These are phyloP conservation scores for Noctua comes DNA, from an alignment of 2,888 invertebrate species.

Conservation along the genomic window DNA sequence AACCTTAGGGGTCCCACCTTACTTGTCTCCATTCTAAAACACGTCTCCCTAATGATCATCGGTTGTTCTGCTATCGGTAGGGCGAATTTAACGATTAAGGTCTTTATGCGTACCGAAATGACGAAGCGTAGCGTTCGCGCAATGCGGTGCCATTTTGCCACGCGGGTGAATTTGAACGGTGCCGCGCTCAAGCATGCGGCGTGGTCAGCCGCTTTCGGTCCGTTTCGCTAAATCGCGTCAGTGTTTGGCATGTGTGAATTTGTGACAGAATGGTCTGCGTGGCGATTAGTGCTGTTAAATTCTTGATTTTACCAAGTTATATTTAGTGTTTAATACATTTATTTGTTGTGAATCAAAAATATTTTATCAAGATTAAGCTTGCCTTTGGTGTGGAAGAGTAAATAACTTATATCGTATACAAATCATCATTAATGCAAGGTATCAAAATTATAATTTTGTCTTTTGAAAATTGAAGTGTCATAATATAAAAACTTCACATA, in stretches of 20 bases:
- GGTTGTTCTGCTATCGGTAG: background rate
- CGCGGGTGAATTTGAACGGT: constrained; percentile 27
- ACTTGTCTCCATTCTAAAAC: background rate
- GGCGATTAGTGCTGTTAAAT: background rate
- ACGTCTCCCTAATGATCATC: background rate
- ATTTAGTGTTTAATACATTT: background rate
- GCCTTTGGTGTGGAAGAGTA: background rate
- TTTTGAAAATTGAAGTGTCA: background rate
- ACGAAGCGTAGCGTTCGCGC: background rate
- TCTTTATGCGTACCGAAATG: constrained; percentile 2
- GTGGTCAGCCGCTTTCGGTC: constrained; percentile 25
- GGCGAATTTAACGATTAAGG: background rate
- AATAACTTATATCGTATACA: background rate
- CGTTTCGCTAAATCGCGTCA: constrained; percentile 40
- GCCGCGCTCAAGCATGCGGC: constrained; percentile 30
- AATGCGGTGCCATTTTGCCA: constrained; percentile 25
- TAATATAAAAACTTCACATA: background rate
- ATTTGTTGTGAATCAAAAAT: background rate
- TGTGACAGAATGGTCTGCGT: constrained; percentile 14
- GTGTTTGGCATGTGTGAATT: constrained; percentile 51
- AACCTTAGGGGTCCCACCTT: background rate
- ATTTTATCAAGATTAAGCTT: background rate
- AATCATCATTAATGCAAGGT: background rate
- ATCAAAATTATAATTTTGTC: background rate
- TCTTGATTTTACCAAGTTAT: background rate